Base-by-base conservation (phyloP, 2,888 invertebrate species). In the Sphinx pinastri region DNA sequence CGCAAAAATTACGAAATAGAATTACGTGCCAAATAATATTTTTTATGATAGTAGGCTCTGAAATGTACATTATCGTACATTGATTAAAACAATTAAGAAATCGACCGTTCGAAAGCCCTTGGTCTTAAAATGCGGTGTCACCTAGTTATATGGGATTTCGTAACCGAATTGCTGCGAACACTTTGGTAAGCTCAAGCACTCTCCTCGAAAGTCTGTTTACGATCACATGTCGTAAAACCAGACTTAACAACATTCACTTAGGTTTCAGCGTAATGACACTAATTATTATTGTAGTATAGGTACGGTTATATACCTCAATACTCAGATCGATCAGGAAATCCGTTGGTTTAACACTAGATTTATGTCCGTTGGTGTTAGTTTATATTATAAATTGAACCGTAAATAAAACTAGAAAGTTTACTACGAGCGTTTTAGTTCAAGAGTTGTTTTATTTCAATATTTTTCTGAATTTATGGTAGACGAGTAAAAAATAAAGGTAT, bases 41-140 rank as follows among this genome's bases (percentile, higher is more conserved):
- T 52, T 51, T 67, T 67, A 52, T n/a, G 25, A 25, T 52, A 51
- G 54, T 67, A 67, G 67, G 67, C 51, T 38, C 58, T 59, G 58
- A 58, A 68, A 68, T 68, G 49, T 59, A 68, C 47, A 68, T 68
- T 19, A 57, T n/a, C 58, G 59, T 45, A 47, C 31, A 68, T 59
- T 51, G 68, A 60, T 68, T 68, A 59, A 71, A 69, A 72, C 72
- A 73, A 72, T 82, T 79, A 77, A 69, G 77, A 77, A 80, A 83
- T 71, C 70, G 38, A 57, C 70, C 75, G 58, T 71, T 76, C 73
- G 60, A 75, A 80, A 81, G 81, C 81, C 84, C 81, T 84, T 84
- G 81, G 73, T 79, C 83, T 82, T 77, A 79, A 74, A 75, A 76
- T 71, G 58, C 77, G 73, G 75, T 77, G 78, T 82, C 81, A 79